phyloP scores from a whole-genome alignment of 2,797 vertebrate species.

The Ceryle rudis region DNA sequence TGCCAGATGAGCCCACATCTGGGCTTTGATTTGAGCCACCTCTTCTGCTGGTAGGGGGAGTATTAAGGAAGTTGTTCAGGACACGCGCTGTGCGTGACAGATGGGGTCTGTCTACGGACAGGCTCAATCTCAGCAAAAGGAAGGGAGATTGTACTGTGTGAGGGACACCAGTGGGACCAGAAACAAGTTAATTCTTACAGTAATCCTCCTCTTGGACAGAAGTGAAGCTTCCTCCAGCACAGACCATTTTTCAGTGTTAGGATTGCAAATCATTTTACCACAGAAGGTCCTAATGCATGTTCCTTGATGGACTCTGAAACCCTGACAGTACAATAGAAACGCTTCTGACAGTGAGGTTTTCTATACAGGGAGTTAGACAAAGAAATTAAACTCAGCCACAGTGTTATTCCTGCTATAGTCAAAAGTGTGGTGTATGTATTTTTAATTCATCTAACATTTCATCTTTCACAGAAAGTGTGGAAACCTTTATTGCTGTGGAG shows the following conservation, averaged over 20 bases:
- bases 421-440: not conserved
- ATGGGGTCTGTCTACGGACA: not conserved
- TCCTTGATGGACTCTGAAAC: not conserved
- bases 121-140: not conserved
- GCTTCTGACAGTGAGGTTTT: not conserved
- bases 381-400: not conserved
- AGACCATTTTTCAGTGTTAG: not conserved
- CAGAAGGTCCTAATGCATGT: not conserved
- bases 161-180: not conserved
- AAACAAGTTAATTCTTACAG: not conserved
- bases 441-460: not conserved
- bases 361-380: not conserved
- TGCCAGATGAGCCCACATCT: accelerated
- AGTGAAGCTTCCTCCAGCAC: not conserved
- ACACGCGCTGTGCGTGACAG: not conserved
- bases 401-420: not conserved
- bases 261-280: not conserved
- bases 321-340: not conserved
- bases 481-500: not conserved
- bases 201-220: not conserved
- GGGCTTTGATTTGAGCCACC: not conserved
- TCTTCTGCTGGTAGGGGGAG: not conserved
- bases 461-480: not conserved
- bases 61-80: not conserved
- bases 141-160: not conserved